Evolutionary conservation across 2,797 vertebrate species (phyloP).

Genomic region (Ctenosaura bakeri): DNA sequence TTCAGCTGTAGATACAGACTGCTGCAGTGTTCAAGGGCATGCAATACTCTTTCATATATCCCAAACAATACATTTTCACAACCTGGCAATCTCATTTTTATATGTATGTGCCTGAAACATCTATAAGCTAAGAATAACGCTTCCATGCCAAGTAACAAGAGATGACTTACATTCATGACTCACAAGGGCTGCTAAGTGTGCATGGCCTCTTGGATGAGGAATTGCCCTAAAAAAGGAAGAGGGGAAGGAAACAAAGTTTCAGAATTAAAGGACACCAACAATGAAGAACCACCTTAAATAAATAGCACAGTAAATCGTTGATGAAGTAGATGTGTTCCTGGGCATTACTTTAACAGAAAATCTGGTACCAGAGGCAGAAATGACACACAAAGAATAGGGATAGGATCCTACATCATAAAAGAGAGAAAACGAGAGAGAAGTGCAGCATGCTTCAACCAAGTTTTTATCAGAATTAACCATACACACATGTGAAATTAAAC

Average conservation of each 20-base stretch:
- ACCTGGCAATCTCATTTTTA: neutral
- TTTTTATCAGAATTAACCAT: too few relatives aligned
- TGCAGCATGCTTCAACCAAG: too few relatives aligned
- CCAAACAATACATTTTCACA: neutral
- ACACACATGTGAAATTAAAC: too few relatives aligned
- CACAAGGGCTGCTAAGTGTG: constrained; percentile 95
- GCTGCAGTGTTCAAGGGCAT: too few relatives aligned
- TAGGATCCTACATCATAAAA: too few relatives aligned
- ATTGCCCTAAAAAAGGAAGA: constrained; percentile 87
- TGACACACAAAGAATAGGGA: too few relatives aligned
- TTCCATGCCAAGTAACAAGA: neutral
- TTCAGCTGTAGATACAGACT: neutral
- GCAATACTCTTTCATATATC: neutral
- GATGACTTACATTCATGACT: constrained; percentile 93
- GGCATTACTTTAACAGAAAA: too few relatives aligned
- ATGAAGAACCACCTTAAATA: constrained; percentile 2
- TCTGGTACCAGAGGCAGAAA: too few relatives aligned
- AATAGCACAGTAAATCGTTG: neutral
- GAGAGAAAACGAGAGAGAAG: too few relatives aligned
- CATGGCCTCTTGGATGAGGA: constrained; percentile 95
- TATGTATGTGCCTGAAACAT: neutral
- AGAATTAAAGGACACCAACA: constrained; percentile 2
- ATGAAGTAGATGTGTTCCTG: too few relatives aligned
- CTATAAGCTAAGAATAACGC: rapidly evolving
- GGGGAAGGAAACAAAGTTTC: constrained; percentile 11